Conservation (phyloP, 2,113 vertebrate genomes). For the Bufo gargarizans region DNA sequence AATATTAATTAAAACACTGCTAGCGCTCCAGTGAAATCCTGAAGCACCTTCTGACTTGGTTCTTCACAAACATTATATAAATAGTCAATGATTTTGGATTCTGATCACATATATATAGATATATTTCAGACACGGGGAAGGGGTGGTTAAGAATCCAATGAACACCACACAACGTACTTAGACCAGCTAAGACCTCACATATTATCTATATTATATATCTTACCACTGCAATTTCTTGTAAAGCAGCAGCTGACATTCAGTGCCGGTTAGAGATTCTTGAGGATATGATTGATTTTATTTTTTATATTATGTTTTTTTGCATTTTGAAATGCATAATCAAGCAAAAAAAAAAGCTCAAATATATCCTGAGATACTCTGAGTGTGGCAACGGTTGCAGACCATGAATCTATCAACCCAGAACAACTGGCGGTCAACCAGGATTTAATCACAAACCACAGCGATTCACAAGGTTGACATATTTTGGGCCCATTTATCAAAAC, state of each 20-base stretch:
- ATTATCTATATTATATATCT: conserved; percentile 26
- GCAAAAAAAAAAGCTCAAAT: background rate
- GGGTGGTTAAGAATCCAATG: conserved; percentile 10
- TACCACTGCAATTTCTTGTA: conserved; percentile 34
- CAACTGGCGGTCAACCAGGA: background rate
- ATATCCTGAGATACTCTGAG: conserved; percentile 42
- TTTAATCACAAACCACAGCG: background rate
- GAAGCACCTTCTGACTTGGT: background rate
- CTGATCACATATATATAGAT: background rate
- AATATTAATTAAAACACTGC: conserved; percentile 16
- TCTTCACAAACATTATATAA: background rate
- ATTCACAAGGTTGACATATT: background rate
- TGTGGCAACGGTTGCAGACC: conserved; percentile 4
- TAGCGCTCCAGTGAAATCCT: background rate
- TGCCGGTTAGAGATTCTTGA: conserved; percentile 50
- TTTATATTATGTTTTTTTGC: background rate
- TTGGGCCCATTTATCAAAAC: background rate
- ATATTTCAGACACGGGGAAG: background rate
- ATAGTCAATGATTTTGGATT: background rate
- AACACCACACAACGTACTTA: conserved; percentile 45
- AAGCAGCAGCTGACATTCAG: conserved; percentile 45
- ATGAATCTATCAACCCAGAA: background rate
- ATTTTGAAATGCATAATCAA: conserved; percentile 9
- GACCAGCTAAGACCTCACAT: conserved; percentile 55
- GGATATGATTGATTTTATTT: conserved; percentile 13